These are phyloP conservation scores for Netelia melanura DNA, from an alignment of 2,888 invertebrate species.

Conservation along the genomic window DNA sequence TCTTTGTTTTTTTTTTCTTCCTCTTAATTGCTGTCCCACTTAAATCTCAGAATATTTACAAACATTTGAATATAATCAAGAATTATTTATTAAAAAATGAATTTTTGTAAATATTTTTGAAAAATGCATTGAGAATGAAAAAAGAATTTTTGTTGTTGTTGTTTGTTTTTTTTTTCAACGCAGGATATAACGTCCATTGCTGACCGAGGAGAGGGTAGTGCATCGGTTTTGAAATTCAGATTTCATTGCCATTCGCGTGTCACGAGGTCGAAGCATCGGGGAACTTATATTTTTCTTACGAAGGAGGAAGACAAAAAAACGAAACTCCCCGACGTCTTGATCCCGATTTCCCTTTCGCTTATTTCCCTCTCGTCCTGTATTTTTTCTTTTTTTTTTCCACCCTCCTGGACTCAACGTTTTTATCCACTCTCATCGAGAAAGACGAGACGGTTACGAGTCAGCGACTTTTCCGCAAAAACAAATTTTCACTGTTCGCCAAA, in stretches of 20 bases:
- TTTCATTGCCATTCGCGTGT: too few species aligned
- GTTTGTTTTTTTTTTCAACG: background rate
- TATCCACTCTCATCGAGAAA: constrained; percentile 11
- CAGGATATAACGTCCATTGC: too few species aligned
- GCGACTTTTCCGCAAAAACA: background rate
- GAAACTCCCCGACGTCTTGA: background rate
- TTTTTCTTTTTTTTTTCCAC: background rate
- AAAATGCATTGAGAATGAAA: background rate
- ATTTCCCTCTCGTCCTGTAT: background rate
- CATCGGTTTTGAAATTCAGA: too few species aligned
- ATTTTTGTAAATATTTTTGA: too few species aligned
- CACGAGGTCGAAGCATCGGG: too few species aligned
- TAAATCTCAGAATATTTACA: background rate
- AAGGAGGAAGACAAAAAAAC: background rate
- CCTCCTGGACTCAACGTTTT: background rate
- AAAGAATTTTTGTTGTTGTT: background rate
- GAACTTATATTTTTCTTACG: too few species aligned
- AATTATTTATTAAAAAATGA: too few species aligned
- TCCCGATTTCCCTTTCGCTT: background rate
- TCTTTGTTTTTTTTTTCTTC: background rate
- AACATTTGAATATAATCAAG: background rate
- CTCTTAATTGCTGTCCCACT: background rate
- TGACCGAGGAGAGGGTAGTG: too few species aligned
- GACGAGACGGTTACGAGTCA: background rate
- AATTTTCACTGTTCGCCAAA: background rate